These are phyloP conservation scores for Geodia barretti DNA, from an alignment of 37 sponge, comb jelly and placozoan species.

Conservation along the genomic window DNA sequence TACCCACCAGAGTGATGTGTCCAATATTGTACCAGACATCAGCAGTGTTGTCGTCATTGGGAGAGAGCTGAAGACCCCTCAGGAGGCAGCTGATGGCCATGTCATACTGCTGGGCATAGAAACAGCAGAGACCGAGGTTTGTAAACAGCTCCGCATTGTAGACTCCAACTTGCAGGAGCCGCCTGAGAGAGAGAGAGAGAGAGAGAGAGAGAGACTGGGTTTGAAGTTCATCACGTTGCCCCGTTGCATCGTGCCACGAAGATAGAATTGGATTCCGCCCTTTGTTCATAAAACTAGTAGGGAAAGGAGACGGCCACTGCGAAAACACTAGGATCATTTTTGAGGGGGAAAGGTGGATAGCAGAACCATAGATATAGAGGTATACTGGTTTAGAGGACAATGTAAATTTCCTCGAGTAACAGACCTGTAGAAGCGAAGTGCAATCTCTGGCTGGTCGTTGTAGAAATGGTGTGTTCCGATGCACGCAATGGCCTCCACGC, in stretches of 20 bases:
- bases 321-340: no score
- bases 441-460: constrained; percentile 97
- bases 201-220: no score
- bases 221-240: no score
- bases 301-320: no score
- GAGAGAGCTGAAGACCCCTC: constrained; percentile 79
- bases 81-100: constrained; percentile 91
- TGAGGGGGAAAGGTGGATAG: neutral
- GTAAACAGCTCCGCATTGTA: constrained; percentile 93
- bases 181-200: constrained; percentile 31
- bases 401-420: neutral
- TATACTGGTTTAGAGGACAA: neutral
- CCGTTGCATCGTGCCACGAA: no score
- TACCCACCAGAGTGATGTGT: constrained; percentile 84
- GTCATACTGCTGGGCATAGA: constrained; percentile 98
- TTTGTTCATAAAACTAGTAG: no score
- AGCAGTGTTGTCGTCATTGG: constrained; percentile 74
- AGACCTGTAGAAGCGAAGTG: constrained; percentile 87
- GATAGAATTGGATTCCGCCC: no score
- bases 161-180: constrained; percentile 97
- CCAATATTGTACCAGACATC: constrained; percentile 99
- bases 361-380: neutral
- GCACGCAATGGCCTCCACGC: constrained; percentile 96
- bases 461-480: constrained; percentile 97
- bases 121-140: constrained; percentile 97